A percentile compares a stretch with the other conserved stretches of the same genome.
Evolutionary conservation across 1,140 invertebrate species (phyloP).

Genomic region (Samia ricini): DNA sequence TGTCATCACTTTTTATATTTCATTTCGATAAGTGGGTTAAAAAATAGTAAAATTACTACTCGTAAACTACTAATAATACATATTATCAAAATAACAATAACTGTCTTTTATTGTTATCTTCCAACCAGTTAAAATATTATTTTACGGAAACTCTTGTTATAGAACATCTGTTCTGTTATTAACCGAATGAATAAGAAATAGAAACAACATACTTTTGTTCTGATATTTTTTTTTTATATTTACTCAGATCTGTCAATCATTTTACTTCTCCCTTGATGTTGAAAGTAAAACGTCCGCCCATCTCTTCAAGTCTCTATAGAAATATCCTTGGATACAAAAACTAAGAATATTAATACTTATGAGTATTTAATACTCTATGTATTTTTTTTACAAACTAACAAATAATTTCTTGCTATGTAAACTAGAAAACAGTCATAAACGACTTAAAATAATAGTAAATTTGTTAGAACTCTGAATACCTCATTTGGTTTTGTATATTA

Average conservation of each 20-base stretch:
- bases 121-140: constrained; percentile 2
- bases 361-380: neutral
- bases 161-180: constrained; percentile 33
- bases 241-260: constrained; percentile 55
- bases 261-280: constrained; percentile 30
- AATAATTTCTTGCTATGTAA: too few species aligned
- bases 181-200: constrained; percentile 28
- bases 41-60: neutral
- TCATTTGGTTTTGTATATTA: neutral
- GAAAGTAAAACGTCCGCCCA: constrained; percentile 47
- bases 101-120: neutral
- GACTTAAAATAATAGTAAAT: too few species aligned
- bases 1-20: neutral
- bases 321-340: constrained; percentile 1
- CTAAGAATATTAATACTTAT: neutral
- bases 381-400: neutral
- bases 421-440: too few species aligned
- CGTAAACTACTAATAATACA: neutral
- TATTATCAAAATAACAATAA: neutral
- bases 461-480: too few species aligned
- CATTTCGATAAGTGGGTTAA: neutral
- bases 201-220: constrained; percentile 34
- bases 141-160: constrained; percentile 17
- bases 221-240: constrained; percentile 33
- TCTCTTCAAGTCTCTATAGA: constrained; percentile 36